A percentile compares a stretch with the other conserved stretches of the same genome.
These are phyloP conservation scores for Drosophila obscura DNA, from an alignment of 1,140 invertebrate species.

Conservation along the genomic window DNA sequence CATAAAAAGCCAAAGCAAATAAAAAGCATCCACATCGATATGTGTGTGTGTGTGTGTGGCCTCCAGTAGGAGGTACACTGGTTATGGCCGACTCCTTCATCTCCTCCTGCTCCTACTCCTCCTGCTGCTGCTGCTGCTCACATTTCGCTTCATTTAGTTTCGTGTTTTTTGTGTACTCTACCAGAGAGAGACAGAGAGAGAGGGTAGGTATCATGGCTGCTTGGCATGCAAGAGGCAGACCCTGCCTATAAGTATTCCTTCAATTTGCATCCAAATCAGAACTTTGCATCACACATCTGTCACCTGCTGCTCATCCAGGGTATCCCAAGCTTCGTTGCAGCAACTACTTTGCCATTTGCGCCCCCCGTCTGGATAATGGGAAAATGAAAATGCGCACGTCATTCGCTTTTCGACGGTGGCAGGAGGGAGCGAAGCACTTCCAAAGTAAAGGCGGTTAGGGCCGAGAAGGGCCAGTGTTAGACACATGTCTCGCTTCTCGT, in stretches of 20 bases:
- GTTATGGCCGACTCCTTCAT: no score
- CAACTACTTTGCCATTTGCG: background rate
- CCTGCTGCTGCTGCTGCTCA: background rate
- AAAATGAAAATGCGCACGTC: conserved; percentile 56
- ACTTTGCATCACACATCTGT: no score
- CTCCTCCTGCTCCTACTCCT: no score
- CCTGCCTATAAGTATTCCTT: no score
- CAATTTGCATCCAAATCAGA: no score
- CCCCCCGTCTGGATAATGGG: background rate
- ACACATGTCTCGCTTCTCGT: conserved; percentile 22
- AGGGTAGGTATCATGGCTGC: no score
- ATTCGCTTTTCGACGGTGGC: conserved; percentile 25
- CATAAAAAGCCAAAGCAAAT: conserved; percentile 70
- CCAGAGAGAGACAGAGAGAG: no score
- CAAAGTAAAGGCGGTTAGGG: background rate
- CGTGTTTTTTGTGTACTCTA: background rate
- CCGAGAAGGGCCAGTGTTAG: conserved; percentile 11
- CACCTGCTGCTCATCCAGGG: background rate
- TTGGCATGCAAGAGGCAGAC: background rate
- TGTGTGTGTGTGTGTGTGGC: conserved; percentile 17
- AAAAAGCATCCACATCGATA: conserved; percentile 44
- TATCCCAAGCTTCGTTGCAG: background rate
- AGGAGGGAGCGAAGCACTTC: background rate
- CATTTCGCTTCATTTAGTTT: conserved; percentile 10
- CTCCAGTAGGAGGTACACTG: no score